Base-by-base conservation (phyloP, 2,113 vertebrate species). In the Anas platyrhynchos region DNA sequence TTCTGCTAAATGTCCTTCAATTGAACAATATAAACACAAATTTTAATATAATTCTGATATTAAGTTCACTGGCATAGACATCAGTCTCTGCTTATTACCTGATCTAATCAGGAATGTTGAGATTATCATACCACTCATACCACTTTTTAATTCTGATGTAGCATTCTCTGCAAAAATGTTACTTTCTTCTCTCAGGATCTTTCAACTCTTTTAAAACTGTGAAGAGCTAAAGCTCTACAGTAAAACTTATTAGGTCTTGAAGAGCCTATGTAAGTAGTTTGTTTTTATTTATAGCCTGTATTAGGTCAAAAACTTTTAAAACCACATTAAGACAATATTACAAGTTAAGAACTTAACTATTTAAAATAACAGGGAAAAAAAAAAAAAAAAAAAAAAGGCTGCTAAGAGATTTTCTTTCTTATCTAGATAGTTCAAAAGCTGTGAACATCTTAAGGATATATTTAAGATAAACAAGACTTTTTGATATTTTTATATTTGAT, bases 21-120 rank as follows among this genome's bases (percentile, higher is more conserved):
- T 73, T 77, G n/a, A 83, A 52, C 2, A 61, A 38, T 3, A 46
- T 34, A 13, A 1, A 0, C 7, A 12, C 3, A 1, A 6, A 36
- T 18, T 34, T 34, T 34, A 34, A 34, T 34, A 34, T 2, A 59
- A 48, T 89, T 75, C 66, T 84, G 13, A 23, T 66, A 55, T 67
- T 82, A 59, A 21, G 1, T 3, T 12, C 31, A 27, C 11, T 66
- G 1, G 1, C 58, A 58, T 79, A 59, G 23, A 36, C 48, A 2
- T 55, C 10, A 78, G 11, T 63, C 13, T 83, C 41, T 82, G 13
- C 1, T 63, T 78, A 20, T 11, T 41, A 59, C 27, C 10, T 63
- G 5, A 55, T 79, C 41, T 46, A 31, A 79, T 34, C 15, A 63
- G n/a, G 82, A 85, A 54, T 16, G 6, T 8, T 62, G 34, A 55